These are phyloP conservation scores for Stegastes partitus DNA, from an alignment of 2,113 vertebrate genomes.

Conservation along the genomic window DNA sequence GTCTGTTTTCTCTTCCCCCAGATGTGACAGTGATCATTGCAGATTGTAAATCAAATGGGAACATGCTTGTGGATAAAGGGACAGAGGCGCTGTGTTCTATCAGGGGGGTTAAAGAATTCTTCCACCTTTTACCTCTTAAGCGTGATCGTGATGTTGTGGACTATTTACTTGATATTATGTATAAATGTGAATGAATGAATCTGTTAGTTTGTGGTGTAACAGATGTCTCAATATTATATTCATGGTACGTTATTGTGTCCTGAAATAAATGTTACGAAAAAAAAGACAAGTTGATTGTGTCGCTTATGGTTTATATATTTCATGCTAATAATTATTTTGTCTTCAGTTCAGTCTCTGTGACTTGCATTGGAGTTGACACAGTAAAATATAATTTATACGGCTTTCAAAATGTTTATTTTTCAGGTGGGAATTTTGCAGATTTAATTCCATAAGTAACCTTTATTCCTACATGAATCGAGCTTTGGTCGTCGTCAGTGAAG, in stretches of 20 bases:
- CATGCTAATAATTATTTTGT: neutral
- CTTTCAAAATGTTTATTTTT: no score
- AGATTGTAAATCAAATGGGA: conserved; percentile 49
- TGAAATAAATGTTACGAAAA: conserved; percentile 68
- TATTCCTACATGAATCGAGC: no score
- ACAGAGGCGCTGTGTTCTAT: conserved; percentile 53
- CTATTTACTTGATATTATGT: conserved; percentile 64
- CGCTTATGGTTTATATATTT: conserved; percentile 14
- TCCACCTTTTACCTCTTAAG: conserved; percentile 66
- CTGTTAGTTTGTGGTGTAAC: conserved; percentile 58
- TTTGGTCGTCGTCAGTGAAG: no score
- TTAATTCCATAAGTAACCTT: no score
- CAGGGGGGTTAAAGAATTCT: conserved; percentile 38
- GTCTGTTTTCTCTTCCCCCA: neutral
- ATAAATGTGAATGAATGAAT: conserved; percentile 65
- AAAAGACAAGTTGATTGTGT: neutral
- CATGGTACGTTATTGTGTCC: conserved; percentile 46
- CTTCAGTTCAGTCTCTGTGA: no score
- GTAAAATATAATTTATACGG: no score
- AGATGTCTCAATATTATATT: conserved; percentile 52
- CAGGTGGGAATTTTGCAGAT: no score
- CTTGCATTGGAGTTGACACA: no score
- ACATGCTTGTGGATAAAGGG: conserved; percentile 59
- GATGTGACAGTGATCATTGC: conserved; percentile 16
- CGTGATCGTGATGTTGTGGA: conserved; percentile 70